Base-by-base conservation (phyloP, 1,140 invertebrate genomes). In the Drusus annulatus region DNA sequence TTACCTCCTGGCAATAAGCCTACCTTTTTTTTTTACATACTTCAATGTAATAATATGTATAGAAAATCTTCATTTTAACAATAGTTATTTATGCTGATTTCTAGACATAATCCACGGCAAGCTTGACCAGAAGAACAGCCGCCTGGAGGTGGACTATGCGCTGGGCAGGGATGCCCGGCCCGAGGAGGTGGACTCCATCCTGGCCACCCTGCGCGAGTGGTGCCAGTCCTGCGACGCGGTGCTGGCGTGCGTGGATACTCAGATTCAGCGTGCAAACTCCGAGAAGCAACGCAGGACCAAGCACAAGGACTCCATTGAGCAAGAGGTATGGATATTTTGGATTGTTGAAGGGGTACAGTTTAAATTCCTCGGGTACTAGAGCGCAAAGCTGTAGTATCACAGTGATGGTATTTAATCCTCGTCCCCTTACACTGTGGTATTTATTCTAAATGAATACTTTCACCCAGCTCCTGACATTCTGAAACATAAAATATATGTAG, bases 31-130 rank as follows among this genome's bases (percentile, higher is more conserved):
- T n/a, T n/a, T n/a, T n/a, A n/a, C n/a, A n/a, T n/a, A n/a, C n/a
- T n/a, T n/a, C n/a, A n/a, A n/a, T n/a, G n/a, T n/a, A n/a, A n/a
- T n/a, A n/a, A n/a, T n/a, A n/a, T n/a, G n/a, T n/a, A n/a, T n/a
- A n/a, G n/a, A n/a, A n/a, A n/a, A n/a, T n/a, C n/a, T n/a, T n/a
- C n/a, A n/a, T n/a, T n/a, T n/a, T n/a, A 7, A 13, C 13, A 45
- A 13, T 13, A 45, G 10, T 45, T 45, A 45, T 45, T 45, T 45
- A 10, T 13, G 36, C 8, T 45, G 36, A 8, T 45, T 89, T 91
- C 23, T 90, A 92, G 97, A 98, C 88, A 96, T 99, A 84, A 98
- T 99, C 79, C 95, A 97, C 85, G 98, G 97, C 0, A 99, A 99
- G 90, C 88, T 99, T 76, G 98, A 99, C 89, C 98, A 99, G 88